Base-by-base conservation (phyloP, 2,888 invertebrate genomes). In the Bembecia ichneumoniformis region DNA sequence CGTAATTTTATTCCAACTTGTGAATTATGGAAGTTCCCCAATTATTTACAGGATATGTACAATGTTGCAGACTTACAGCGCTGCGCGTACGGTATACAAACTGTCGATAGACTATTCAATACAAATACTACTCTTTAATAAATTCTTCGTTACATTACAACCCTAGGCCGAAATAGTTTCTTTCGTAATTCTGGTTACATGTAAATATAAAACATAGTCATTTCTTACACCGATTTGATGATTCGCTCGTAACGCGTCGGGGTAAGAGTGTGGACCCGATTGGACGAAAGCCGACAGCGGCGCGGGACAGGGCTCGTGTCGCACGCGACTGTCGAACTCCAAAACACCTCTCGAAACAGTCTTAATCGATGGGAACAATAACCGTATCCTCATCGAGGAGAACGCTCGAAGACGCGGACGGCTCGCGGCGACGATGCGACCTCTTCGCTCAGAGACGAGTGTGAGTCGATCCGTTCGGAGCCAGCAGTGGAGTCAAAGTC, bases 11-110 rank as follows among this genome's bases (percentile, higher is more conserved):
- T 76, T 81, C 73, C 72, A 80, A 77, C 73, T 74, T 58, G 63
- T 70, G 80, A 75, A 79, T 72, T 70, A 70, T 75, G 77, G 81
- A 77, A 77, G 77, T 60, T 59, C 16, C 68, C 72, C 64, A 66
- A 77, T 72, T 84, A 83, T 84, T 81, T 83, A 86, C 86, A 86
- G 73, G 86, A 84, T 86, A 86, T 86, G 84, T 86, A 86, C 86
- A 86, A 72, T 71, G 78, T 74, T 82, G 28, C 28, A 28, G 28
- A 28, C 28, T 83, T 80, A 82, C 61, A 64, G 62, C 57, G 57
- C 55, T 63, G 63, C 28, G 9, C 9, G 58, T 58, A 71, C 63
- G 64, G 76, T 81, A 81, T 81, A 82, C 77, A 76, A 73, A 77
- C 64, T 67, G 73, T 70, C 65, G 68, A 66, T 76, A 70, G 43